Conservation (phyloP, 1,140 invertebrate genomes). For the Drosophila dunni region DNA sequence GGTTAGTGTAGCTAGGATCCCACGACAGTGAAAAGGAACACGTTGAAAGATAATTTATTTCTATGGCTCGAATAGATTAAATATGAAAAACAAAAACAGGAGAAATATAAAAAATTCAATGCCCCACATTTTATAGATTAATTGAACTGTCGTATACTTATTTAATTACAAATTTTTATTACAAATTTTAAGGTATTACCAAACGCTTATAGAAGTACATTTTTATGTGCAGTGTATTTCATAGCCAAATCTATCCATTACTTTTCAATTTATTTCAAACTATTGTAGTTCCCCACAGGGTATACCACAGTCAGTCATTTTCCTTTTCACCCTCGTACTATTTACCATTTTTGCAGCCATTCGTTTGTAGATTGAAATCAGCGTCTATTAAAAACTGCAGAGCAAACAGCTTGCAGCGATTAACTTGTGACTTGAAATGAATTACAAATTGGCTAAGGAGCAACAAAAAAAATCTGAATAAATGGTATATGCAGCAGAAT, state of each 20-base stretch:
- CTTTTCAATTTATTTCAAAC: no score
- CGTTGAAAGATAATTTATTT: constrained; percentile 33
- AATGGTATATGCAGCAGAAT: background rate
- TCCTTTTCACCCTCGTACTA: constrained; percentile 64
- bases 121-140: background rate
- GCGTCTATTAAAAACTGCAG: constrained; percentile 67
- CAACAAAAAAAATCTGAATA: background rate
- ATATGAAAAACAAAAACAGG: no score
- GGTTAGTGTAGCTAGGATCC: background rate
- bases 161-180: no score
- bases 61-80: constrained; percentile 5
- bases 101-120: no score
- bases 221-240: no score
- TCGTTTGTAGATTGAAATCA: constrained; percentile 27
- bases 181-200: no score
- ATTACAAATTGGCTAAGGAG: constrained; percentile 62
- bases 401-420: constrained; percentile 64
- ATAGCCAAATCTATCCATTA: no score
- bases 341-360: constrained; percentile 11
- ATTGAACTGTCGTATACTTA: no score
- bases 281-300: background rate
- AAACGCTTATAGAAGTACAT: no score
- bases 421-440: constrained; percentile 62
- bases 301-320: constrained; percentile 31
- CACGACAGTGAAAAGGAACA: constrained; percentile 1